These are phyloP conservation scores for Falcunculus frontatus DNA, from an alignment of 2,113 vertebrate species.

Conservation along the genomic window DNA sequence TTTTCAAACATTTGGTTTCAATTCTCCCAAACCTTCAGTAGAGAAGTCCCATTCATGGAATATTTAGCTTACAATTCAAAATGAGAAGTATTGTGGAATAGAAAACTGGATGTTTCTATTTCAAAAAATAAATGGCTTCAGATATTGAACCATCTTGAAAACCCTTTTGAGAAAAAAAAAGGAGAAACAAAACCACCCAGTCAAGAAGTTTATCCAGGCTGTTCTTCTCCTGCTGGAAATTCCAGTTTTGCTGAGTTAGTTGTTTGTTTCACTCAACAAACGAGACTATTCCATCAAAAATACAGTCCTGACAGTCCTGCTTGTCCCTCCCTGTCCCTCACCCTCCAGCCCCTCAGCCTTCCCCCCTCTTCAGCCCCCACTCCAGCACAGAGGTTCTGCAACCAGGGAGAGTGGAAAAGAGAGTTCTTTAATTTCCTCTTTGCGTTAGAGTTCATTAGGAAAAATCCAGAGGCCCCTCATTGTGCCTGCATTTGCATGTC, in stretches of 20 bases:
- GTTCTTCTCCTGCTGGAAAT: not conserved
- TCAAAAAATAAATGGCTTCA: not conserved
- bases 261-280: not conserved
- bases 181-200: not conserved
- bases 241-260: not conserved
- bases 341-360: not conserved
- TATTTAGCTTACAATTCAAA: not conserved
- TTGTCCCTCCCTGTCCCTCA: not conserved
- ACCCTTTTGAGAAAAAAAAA: not conserved
- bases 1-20: constrained; percentile 55
- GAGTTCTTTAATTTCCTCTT: constrained; percentile 46
- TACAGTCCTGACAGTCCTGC: not conserved
- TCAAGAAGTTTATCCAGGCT: not conserved
- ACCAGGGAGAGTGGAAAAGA: not conserved
- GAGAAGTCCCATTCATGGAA: constrained; percentile 1
- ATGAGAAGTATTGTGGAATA: not conserved
- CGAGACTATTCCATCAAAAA: not conserved
- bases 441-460: constrained; percentile 1
- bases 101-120: not conserved
- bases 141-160: not conserved
- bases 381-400: not conserved
- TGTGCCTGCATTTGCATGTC: not conserved
- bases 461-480: not conserved
- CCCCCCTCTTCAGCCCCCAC: not conserved
- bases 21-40: constrained; percentile 1